These are phyloP conservation scores for Pemphredon lugubris DNA, from an alignment of 2,888 invertebrate genomes.

Conservation along the genomic window DNA sequence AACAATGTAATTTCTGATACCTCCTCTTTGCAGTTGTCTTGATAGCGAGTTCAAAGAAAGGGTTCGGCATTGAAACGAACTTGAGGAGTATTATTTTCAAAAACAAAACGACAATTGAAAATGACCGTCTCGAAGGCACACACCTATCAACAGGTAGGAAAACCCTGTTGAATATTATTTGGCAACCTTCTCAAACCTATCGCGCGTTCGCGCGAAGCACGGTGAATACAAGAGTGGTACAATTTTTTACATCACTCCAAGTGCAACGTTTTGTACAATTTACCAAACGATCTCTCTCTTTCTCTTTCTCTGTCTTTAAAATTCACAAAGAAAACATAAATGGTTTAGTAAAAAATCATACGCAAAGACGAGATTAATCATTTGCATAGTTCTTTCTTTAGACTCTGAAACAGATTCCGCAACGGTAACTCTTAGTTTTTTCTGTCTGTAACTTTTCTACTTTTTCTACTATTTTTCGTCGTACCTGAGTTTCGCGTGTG, in stretches of 20 bases:
- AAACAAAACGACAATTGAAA: constrained; percentile 21
- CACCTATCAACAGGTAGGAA: constrained; percentile 7
- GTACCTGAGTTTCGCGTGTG: not conserved
- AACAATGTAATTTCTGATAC: too few relatives aligned
- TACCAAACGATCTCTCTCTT: constrained; percentile 33
- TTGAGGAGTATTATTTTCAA: constrained; percentile 35
- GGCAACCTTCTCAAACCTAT: not conserved
- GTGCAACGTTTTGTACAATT: constrained; percentile 47
- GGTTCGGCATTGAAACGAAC: constrained; percentile 34
- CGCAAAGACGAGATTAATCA: constrained; percentile 1
- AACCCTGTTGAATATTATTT: constrained; percentile 15
- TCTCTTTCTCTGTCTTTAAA: too few relatives aligned
- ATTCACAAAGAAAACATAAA: constrained; percentile 24
- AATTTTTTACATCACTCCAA: constrained; percentile 24
- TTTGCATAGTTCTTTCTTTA: not conserved
- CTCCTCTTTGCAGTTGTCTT: too few relatives aligned
- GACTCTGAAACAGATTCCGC: not conserved
- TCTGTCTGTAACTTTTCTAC: constrained; percentile 8
- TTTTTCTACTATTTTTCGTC: not conserved
- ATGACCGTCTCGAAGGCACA: constrained; percentile 61
- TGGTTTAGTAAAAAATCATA: constrained; percentile 10
- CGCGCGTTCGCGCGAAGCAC: constrained; percentile 7
- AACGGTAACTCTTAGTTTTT: not conserved
- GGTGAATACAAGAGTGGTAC: constrained; percentile 11
- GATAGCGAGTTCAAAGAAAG: not conserved